A percentile compares a stretch with the other conserved stretches of the same genome.
These are phyloP conservation scores for Styela clava DNA, from an alignment of 23 tunicate genomes.

Conservation along the genomic window DNA sequence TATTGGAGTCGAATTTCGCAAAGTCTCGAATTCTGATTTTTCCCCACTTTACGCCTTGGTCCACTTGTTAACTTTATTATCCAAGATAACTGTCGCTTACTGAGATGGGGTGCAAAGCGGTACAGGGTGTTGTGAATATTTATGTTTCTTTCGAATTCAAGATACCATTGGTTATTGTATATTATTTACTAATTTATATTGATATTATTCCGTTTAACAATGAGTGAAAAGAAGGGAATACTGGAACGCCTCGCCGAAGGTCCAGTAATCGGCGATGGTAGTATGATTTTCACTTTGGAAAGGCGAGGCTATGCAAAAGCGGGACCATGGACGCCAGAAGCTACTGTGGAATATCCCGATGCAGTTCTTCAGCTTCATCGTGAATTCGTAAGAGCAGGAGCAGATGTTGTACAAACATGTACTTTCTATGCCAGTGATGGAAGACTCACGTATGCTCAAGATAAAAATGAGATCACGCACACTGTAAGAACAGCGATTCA, in stretches of 20 bases:
- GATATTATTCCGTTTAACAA: no score
- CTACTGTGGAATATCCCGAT: constrained; percentile 64
- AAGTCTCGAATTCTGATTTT: no score
- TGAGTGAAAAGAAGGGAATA: constrained; percentile 28
- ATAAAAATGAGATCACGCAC: not conserved
- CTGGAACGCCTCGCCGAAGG: constrained; percentile 58
- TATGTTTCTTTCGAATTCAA: no score
- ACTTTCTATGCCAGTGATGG: constrained; percentile 60
- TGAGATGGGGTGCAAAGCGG: no score
- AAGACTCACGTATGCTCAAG: constrained; percentile 17
- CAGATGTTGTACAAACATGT: constrained; percentile 77
- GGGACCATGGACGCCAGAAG: constrained; percentile 88
- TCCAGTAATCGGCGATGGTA: constrained; percentile 83
- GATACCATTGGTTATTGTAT: no score
- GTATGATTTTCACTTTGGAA: constrained; percentile 83
- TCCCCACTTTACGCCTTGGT: no score
- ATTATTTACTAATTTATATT: no score
- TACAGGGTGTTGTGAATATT: no score
- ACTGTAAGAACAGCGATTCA: no score
- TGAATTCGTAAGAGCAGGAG: constrained; percentile 80
- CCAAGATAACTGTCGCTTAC: no score
- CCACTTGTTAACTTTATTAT: no score
- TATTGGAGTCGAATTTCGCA: no score
- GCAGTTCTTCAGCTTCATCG: constrained; percentile 73
- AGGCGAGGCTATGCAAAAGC: constrained; percentile 78